Evolutionary conservation across 2,113 vertebrate species (phyloP).

Genomic region (Oncorhynchus gorbuscha): DNA sequence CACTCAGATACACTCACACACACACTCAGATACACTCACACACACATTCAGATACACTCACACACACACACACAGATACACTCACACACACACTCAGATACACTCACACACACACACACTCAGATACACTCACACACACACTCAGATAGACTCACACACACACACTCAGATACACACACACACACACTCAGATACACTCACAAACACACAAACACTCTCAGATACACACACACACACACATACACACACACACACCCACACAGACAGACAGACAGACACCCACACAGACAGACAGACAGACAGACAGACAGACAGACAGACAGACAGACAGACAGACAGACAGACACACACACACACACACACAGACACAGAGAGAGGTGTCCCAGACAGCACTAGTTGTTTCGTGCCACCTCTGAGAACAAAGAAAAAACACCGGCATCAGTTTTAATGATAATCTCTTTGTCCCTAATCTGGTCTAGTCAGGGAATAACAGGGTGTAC

Average conservation of each 20-base stretch:
- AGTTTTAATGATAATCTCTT: slow-evolving; percentile 13
- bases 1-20: not conserved
- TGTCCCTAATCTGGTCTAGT: slow-evolving; percentile 7
- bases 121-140: too few relatives aligned
- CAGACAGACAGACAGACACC: too few relatives aligned
- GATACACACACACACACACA: too few relatives aligned
- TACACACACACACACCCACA: too few relatives aligned
- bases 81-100: not conserved
- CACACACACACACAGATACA: not conserved
- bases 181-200: not conserved
- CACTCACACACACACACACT: too few relatives aligned
- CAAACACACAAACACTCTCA: too few relatives aligned
- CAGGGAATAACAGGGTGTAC: not conserved
- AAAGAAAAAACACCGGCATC: not conserved
- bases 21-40: not conserved
- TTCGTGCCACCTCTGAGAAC: slow-evolving; percentile 8
- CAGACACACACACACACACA: not conserved
- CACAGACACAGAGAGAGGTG: not conserved
- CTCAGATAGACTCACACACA: too few relatives aligned
- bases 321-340: not conserved
- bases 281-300: too few relatives aligned
- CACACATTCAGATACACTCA: not conserved
- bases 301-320: too few relatives aligned
- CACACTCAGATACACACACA: too few relatives aligned
- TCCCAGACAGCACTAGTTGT: slow-evolving; percentile 3